Conservation (phyloP, 2,113 vertebrate genomes). For the Coryphaenoides rupestris region DNA sequence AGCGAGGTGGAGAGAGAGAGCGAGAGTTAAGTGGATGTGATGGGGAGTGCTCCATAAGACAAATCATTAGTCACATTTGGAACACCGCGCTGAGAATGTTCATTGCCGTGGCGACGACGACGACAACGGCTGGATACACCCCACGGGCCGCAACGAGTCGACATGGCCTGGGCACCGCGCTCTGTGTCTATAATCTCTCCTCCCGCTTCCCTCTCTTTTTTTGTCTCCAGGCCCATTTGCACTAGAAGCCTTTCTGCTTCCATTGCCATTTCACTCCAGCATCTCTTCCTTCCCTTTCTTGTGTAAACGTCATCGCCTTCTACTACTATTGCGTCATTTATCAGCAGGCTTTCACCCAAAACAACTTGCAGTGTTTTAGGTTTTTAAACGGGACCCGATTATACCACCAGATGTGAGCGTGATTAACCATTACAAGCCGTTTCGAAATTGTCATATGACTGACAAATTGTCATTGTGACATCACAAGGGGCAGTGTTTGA, state of each 20-base stretch:
- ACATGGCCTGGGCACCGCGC: too few relatives aligned
- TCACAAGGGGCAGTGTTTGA: too few relatives aligned
- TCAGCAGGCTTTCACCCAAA: too few relatives aligned
- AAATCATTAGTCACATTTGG: constrained; percentile 65
- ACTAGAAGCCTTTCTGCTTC: neutral
- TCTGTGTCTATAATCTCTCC: neutral
- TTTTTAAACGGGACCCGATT: too few relatives aligned
- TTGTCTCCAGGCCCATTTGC: neutral
- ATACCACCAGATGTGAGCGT: too few relatives aligned
- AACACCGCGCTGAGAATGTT: constrained; percentile 42
- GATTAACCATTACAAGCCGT: too few relatives aligned
- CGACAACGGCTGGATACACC: constrained; percentile 35
- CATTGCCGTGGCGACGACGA: constrained; percentile 27
- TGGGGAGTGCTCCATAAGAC: constrained; percentile 20
- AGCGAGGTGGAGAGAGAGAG: constrained; percentile 11
- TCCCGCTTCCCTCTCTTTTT: neutral
- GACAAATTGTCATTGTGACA: too few relatives aligned
- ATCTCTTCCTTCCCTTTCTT: neutral
- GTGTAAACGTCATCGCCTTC: too few relatives aligned
- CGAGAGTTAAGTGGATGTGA: constrained; percentile 27
- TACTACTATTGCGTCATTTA: too few relatives aligned
- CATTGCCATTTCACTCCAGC: neutral
- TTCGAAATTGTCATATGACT: too few relatives aligned
- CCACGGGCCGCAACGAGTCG: constrained; percentile 10
- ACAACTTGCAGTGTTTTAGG: too few relatives aligned